A percentile compares a stretch with the other conserved stretches of the same genome.
Evolutionary conservation across 2,888 invertebrate genomes (phyloP).

Genomic region (Apomyelois bistriatella): DNA sequence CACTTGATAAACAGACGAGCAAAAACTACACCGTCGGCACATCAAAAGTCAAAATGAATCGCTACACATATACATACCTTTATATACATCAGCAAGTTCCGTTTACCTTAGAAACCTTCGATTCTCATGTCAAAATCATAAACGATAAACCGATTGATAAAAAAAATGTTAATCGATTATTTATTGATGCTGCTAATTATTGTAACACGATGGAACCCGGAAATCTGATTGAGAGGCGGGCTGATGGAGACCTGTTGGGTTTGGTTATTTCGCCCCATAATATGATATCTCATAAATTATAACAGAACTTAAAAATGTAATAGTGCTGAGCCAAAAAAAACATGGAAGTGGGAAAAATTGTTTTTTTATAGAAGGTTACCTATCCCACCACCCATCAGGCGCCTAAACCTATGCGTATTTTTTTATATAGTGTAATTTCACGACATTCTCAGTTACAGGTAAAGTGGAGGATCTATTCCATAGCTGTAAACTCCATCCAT

Average conservation of each 20-base stretch:
- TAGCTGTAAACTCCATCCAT: too few relatives aligned
- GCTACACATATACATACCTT: slow-evolving; percentile 8
- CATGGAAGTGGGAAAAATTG: too few relatives aligned
- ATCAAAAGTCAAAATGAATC: slow-evolving; percentile 3
- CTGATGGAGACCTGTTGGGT: neutral
- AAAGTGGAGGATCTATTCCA: too few relatives aligned
- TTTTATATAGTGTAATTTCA: too few relatives aligned
- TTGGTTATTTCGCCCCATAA: neutral
- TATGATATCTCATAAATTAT: too few relatives aligned
- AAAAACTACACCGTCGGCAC: neutral
- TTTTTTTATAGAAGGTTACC: too few relatives aligned
- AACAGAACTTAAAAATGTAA: too few relatives aligned
- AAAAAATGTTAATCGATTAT: slow-evolving; percentile 50
- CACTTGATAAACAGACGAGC: neutral
- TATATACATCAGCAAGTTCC: slow-evolving; percentile 36
- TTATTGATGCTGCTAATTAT: slow-evolving; percentile 41
- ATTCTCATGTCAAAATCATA: slow-evolving; percentile 36
- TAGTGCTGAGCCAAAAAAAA: too few relatives aligned
- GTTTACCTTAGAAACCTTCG: slow-evolving; percentile 38
- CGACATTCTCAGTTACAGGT: too few relatives aligned
- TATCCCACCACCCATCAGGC: too few relatives aligned
- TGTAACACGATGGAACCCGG: slow-evolving; percentile 19
- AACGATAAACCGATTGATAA: slow-evolving; percentile 34
- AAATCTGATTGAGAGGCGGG: neutral
- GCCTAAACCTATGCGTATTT: too few relatives aligned